These are phyloP conservation scores for Thalpophila matura DNA, from an alignment of 2,888 invertebrate genomes.

Conservation along the genomic window DNA sequence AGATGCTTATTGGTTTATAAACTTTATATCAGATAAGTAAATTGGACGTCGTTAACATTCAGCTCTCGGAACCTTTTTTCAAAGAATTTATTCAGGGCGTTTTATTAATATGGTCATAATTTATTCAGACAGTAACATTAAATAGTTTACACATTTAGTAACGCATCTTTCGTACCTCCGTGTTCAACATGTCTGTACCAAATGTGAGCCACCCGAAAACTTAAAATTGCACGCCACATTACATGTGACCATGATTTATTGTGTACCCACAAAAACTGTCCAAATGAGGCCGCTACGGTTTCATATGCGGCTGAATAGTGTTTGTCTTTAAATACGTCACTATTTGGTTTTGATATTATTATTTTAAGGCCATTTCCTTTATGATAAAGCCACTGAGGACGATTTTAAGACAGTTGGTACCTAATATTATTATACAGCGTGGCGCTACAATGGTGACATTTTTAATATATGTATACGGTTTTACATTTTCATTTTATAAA, in stretches of 20 bases:
- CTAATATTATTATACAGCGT: no score
- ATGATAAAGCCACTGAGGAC: no score
- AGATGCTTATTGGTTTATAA: neutral
- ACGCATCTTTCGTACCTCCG: conserved; percentile 26
- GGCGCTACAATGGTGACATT: no score
- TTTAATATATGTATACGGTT: no score
- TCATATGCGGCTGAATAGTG: conserved; percentile 21
- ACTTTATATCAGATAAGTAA: neutral
- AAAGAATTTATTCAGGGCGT: neutral
- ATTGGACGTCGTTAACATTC: neutral
- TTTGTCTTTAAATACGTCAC: conserved; percentile 1
- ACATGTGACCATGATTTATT: conserved; percentile 77
- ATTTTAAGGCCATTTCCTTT: no score
- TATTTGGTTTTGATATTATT: no score
- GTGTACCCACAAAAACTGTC: conserved; percentile 66
- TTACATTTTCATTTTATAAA: no score
- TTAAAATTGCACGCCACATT: conserved; percentile 85
- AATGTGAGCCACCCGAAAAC: conserved; percentile 79
- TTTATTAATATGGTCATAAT: neutral
- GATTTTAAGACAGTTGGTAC: no score
- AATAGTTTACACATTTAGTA: conserved; percentile 9
- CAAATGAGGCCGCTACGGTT: conserved; percentile 58
- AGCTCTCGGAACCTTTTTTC: neutral
- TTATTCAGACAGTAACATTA: neutral
- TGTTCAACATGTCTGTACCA: conserved; percentile 56